phyloP scores from a whole-genome alignment of 2,888 invertebrate species.

The Eupeodes latifasciatus region DNA sequence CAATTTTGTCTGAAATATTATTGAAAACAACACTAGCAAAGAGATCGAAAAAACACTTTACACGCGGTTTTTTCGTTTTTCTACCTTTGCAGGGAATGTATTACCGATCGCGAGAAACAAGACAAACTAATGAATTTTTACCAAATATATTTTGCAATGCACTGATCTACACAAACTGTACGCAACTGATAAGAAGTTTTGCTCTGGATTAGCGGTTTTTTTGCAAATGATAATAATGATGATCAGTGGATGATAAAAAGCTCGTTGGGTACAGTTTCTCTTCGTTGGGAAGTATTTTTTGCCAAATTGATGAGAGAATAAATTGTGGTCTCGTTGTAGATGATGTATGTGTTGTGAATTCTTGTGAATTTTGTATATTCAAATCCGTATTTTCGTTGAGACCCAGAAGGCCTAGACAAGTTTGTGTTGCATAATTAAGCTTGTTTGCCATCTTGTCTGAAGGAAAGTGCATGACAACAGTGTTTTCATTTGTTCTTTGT shows the following conservation, averaged over 20 bases:
- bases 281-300: background rate
- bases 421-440: no score
- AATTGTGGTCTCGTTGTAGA: no score
- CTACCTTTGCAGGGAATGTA: background rate
- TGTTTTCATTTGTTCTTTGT: no score
- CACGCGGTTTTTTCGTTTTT: no score
- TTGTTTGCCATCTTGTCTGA: no score
- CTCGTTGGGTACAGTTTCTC: background rate
- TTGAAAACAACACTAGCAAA: background rate
- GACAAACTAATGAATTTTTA: background rate
- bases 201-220: background rate
- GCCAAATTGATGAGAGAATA: no score
- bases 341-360: no score
- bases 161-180: background rate
- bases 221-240: background rate
- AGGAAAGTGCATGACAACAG: no score
- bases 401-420: no score
- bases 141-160: background rate
- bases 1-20: no score
- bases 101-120: background rate
- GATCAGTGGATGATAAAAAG: background rate
- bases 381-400: no score
- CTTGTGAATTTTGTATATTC: no score
- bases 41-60: background rate
- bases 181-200: background rate